Evolutionary conservation across 2,888 invertebrate genomes (phyloP), one percentile per base, ranked within the genome.

Genomic region (Palloptera scutellata): DNA sequence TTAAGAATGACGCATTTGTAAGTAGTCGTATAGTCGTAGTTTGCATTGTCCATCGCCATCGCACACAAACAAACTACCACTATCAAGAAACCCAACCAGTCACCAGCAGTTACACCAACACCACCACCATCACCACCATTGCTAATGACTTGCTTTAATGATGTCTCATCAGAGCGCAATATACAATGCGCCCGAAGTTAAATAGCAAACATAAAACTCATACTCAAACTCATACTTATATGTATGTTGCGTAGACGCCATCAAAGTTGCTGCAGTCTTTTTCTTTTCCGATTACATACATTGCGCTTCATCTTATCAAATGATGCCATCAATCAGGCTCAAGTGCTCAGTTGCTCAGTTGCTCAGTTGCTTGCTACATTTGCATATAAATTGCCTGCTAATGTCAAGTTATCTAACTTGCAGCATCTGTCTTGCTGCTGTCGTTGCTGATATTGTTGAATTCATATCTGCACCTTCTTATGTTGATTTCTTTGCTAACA

Each of bases 301-400:
- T 42, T 45, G 64, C 58, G 57, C 60, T 73, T 73, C 70, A 71
- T 66, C 75, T 79, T 78, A 73, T 77, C 75, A 80, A 79, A 79
- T 79, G 78, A 75, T 81, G 78, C 79, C 79, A 83, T 83, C 83
- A 79, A 83, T 83, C 83, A 82, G 77, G 74, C 70, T 62, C 59
- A 19, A 15, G 15, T 17, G 15, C 52, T 15, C 48, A 40, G 64
- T 12, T n/a, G 43, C 42, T 70, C 59, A 59, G 57, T 69, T 68
- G 72, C 59, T 70, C 70, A 61, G 67, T 69, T 72, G 64, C 71
- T 70, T 68, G 73, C 76, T 73, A 78, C 77, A 84, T 84, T 84
- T 84, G 83, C 84, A 84, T 84, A 83, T 84, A 84, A 84, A 84
- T 84, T 84, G 83, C 82, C 76, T 84, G 84, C 82, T 83, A 84